Conservation (phyloP, 2,888 invertebrate genomes). For the Mythimna ferrago region DNA sequence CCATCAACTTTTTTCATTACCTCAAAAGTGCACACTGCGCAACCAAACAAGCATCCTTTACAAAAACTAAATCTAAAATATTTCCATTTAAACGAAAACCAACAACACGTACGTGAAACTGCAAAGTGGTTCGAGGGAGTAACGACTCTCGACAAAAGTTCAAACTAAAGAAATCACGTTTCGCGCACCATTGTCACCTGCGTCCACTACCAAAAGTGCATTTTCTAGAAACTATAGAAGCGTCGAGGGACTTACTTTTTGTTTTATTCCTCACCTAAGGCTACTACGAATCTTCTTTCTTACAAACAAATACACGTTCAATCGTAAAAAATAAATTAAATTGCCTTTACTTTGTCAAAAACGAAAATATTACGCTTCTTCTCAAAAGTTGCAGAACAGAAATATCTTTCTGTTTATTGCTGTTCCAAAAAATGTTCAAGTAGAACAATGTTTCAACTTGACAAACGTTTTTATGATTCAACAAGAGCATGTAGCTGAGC, state of each 20-base stretch:
- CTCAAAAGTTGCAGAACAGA: constrained; percentile 28
- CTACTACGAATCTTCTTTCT: constrained; percentile 44
- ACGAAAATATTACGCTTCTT: constrained; percentile 29
- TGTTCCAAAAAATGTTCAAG: constrained; percentile 57
- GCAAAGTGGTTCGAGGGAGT: constrained; percentile 65
- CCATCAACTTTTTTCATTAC: constrained; percentile 53
- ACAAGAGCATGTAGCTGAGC: constrained; percentile 55
- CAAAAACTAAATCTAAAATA: constrained; percentile 51
- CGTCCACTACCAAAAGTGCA: constrained; percentile 70
- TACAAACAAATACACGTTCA: constrained; percentile 61
- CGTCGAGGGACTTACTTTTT: constrained; percentile 40
- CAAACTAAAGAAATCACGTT: constrained; percentile 72
- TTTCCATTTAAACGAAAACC: constrained; percentile 52
- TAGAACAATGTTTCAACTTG: constrained; percentile 53
- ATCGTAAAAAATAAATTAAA: constrained; percentile 56
- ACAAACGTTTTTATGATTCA: constrained; percentile 61
- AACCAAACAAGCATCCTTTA: constrained; percentile 4
- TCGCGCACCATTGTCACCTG: constrained; percentile 75
- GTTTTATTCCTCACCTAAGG: constrained; percentile 48
- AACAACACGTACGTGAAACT: constrained; percentile 61
- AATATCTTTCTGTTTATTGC: constrained; percentile 54
- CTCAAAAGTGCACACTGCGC: constrained; percentile 37
- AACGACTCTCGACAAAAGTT: constrained; percentile 64
- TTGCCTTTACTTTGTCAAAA: constrained; percentile 51
- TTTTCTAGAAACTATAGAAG: constrained; percentile 65